phyloP scores from a whole-genome alignment of 2,113 vertebrate species.

The Myotis davidii region DNA sequence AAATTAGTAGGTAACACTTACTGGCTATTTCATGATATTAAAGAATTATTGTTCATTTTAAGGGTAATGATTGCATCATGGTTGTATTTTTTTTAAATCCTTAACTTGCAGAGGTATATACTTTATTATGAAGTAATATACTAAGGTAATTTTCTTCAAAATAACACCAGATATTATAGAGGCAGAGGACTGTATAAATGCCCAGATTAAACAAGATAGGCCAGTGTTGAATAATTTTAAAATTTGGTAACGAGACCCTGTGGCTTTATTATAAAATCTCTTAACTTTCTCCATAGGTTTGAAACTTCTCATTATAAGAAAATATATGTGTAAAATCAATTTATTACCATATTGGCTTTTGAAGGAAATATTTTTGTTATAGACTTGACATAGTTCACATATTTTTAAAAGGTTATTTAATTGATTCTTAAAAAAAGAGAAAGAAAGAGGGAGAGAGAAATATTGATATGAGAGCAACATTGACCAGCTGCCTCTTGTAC shows the following conservation, averaged over 20 bases:
- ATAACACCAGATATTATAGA: not conserved
- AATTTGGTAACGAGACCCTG: not conserved
- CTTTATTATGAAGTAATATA: not conserved
- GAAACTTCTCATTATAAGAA: not conserved
- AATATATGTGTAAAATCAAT: not conserved
- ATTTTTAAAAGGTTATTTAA: too few relatives aligned
- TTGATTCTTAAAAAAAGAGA: too few relatives aligned
- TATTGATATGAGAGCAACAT: too few relatives aligned
- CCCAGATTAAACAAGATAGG: not conserved
- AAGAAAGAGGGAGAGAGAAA: too few relatives aligned
- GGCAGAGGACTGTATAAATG: not conserved
- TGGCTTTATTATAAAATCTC: not conserved
- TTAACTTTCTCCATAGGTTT: not conserved
- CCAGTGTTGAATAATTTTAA: not conserved
- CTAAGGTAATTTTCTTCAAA: not conserved
- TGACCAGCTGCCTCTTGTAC: too few relatives aligned
- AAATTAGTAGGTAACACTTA: not conserved
- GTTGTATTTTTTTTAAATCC: not conserved
- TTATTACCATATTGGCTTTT: not conserved
- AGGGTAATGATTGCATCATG: not conserved
- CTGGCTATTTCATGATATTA: not conserved
- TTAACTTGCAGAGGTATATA: not conserved
- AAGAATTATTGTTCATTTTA: not conserved
- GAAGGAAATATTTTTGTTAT: not conserved
- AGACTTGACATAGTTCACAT: not conserved